A percentile compares a stretch with the other conserved stretches of the same genome.
Conservation (phyloP, 2,888 invertebrate genomes). For the Eristalinus aeneus region DNA sequence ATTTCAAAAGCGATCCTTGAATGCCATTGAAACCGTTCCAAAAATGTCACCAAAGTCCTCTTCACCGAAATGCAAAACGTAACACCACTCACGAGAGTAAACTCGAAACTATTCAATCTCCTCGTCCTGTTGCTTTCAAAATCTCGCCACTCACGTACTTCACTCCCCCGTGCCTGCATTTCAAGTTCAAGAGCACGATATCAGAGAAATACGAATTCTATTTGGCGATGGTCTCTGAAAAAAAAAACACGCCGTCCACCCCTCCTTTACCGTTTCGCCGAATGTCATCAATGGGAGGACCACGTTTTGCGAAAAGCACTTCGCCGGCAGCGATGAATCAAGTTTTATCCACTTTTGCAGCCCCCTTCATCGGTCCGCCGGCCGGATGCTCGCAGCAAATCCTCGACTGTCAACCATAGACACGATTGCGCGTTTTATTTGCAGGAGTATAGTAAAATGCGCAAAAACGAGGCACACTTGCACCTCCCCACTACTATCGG, state of each 20-base stretch:
- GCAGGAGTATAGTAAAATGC: constrained; percentile 8
- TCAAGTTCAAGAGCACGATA: neutral
- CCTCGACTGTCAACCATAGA: constrained; percentile 18
- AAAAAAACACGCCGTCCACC: neutral
- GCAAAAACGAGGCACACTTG: neutral
- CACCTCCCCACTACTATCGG: neutral
- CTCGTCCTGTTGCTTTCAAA: neutral
- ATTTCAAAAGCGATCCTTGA: too few relatives aligned
- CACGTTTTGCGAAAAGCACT: neutral
- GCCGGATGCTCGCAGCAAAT: neutral
- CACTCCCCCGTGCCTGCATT: neutral
- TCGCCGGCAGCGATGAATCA: neutral
- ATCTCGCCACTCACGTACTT: neutral
- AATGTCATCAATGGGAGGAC: neutral
- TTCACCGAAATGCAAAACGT: neutral
- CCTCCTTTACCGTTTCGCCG: neutral
- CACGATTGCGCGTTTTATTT: constrained; percentile 52
- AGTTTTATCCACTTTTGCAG: neutral
- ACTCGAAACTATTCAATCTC: neutral
- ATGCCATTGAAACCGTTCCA: neutral
- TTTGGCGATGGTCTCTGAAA: neutral
- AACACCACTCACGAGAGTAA: neutral
- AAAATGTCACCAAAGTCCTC: neutral
- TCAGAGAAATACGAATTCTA: neutral
- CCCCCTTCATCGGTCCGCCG: neutral